Base-by-base conservation (phyloP, 2,797 vertebrate species). In the Dendrocincla fuliginosa region DNA sequence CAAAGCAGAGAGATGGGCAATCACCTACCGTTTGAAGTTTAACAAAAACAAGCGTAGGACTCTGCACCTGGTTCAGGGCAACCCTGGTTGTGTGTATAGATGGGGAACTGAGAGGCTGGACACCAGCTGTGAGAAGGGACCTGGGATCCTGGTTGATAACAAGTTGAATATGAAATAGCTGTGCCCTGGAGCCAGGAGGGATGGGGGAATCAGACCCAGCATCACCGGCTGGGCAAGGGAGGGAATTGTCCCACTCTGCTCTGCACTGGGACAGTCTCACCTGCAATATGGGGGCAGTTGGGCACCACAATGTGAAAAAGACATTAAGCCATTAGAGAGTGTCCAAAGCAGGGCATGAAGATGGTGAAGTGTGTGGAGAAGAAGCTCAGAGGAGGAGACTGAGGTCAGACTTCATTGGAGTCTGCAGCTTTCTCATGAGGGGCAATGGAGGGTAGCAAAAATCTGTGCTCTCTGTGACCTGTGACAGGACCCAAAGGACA, bases 61-160 rank as follows among this genome's bases (percentile, higher is more conserved):
- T 16, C n/a, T 60, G 19, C 23, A 7, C 5, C 61, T 28, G 46
- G 18, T 39, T 6, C 22, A 27, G 70, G 42, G 17, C 44, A 50
- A 2, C 25, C 16, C 27, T 35, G 32, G 60, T 1, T 50, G 20
- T 74, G 32, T 2, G 0, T 1, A 8, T 9, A 49, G 52, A 2
- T 7, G 41, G 61, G 52, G 32, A 32, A 35, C 35, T 37, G 44
- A 50, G 44, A 22, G 13, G 44, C 61, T 84, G 82, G 32, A 44
- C 25, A 59, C 44, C 70, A 42, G 44, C 35, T 46, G 30, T 63
- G 74, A 20, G 24, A 41, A 75, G 52, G 50, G 25, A 32, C 20
- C 44, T 22, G 44, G 52, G 11, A 3, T 39, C 16, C 59, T n/a
- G 33, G 12, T 0, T 20, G 24, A 10, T 19, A 69, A 57, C 11